phyloP scores from a whole-genome alignment of 1,140 invertebrate species.

The Tetranychus urticae region DNA sequence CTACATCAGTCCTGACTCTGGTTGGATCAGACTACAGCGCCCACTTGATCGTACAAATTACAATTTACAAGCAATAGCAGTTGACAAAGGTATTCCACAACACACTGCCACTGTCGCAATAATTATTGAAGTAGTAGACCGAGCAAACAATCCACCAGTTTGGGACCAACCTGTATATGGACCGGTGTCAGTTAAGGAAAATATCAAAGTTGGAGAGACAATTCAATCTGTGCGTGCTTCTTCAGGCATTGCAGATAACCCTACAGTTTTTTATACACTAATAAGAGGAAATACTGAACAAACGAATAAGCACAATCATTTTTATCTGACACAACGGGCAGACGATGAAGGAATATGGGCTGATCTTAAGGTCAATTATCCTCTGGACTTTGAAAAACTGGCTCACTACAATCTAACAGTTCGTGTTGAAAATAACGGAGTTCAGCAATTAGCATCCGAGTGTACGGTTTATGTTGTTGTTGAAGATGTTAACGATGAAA shows the following conservation, averaged over 20 bases:
- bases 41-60: conserved; percentile 82
- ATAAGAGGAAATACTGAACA: conserved; percentile 83
- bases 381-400: conserved; percentile 76
- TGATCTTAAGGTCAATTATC: conserved; percentile 71
- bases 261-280: conserved; percentile 73
- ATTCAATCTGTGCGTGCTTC: conserved; percentile 79
- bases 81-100: conserved; percentile 61
- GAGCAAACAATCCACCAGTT: conserved; percentile 81
- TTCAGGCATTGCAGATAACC: conserved; percentile 82
- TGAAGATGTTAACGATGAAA: conserved; percentile 89
- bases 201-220: conserved; percentile 88
- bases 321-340: conserved; percentile 72
- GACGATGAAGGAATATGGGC: conserved; percentile 68
- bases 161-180: conserved; percentile 80
- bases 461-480: conserved; percentile 76
- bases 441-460: conserved; percentile 77
- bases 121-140: conserved; percentile 87
- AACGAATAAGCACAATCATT: conserved; percentile 82
- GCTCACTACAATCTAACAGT: conserved; percentile 88
- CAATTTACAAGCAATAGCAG: conserved; percentile 71
- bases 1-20: conserved; percentile 79
- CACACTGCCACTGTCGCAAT: conserved; percentile 78
- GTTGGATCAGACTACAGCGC: conserved; percentile 81
- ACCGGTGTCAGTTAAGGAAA: conserved; percentile 86
- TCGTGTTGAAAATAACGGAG: conserved; percentile 86